Base-by-base conservation (phyloP, 2,113 vertebrate species). In the Cairina moschata region DNA sequence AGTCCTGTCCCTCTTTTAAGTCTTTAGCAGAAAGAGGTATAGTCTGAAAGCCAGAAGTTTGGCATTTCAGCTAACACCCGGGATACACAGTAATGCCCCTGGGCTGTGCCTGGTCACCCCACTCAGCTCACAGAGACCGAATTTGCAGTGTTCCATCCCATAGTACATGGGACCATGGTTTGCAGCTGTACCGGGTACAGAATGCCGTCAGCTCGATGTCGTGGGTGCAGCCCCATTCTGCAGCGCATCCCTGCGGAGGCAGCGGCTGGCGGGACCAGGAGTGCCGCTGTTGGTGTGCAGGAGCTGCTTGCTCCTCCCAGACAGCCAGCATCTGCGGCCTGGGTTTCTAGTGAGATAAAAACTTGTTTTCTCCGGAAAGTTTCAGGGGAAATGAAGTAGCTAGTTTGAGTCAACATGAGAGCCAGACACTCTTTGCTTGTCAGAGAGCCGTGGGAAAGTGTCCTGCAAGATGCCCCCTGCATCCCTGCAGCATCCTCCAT, bases 371-470 rank as follows among this genome's bases (percentile, higher is more conserved):
- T 79, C 71, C 29, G 48, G 88, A 92, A 75, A 80, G 69, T 91
- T 94, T 90, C 94, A 38, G 86, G 42, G 91, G 58, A 90, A 87
- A 83, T 71, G 25, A 44, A 91, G 85, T 17, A 48, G 44, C 67
- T 60, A 22, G 17, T 68, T 79, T 89, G 91, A 87, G 56, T 75
- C 75, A 77, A 82, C 63, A 13, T 55, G 86, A 88, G 34, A 93
- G 34, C 32, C 62, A 42, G 58, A 29, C 4, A 23, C 21, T 28
- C 50, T 62, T 65, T 46, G 32, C 42, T 87, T 73, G 6, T n/a
- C 72, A 74, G 13, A 69, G 15, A 77, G 32, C 34, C 0, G 2
- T 80, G 84, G 36, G 74, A 62, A 87, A 88, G 54, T 21, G 54
- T 52, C 52, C 78, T 58, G 40, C 52, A 56, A 81, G n/a, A 8